Evolutionary conservation across 2,113 vertebrate species (phyloP).

Genomic region (Poecile atricapillus): DNA sequence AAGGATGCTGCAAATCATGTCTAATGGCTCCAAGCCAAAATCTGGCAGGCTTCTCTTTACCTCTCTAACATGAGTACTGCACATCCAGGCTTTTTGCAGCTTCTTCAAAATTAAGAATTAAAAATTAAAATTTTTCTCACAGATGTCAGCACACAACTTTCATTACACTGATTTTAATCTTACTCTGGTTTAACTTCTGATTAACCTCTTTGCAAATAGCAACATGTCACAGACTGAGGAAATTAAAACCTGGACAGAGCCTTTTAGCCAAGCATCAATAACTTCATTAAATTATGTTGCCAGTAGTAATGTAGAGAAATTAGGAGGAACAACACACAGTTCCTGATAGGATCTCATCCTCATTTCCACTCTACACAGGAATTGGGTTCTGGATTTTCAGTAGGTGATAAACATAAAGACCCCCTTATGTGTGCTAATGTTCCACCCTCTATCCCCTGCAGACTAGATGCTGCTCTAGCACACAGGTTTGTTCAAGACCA

Average conservation of each 20-base stretch:
- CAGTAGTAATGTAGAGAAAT: neutral
- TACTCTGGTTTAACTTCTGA: neutral
- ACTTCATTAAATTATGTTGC: neutral
- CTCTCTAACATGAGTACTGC: neutral
- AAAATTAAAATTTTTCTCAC: neutral
- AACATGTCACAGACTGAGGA: neutral
- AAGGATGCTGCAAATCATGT: neutral
- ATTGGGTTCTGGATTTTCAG: neutral
- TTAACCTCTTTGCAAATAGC: neutral
- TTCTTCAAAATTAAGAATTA: neutral
- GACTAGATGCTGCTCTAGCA: neutral
- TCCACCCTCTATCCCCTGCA: neutral
- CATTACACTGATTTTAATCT: neutral
- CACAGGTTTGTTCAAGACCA: neutral
- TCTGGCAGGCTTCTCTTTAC: neutral
- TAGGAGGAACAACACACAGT: neutral
- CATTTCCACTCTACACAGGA: neutral
- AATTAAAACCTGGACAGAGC: neutral
- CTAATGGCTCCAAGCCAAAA: neutral
- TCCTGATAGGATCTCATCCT: neutral
- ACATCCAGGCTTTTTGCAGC: neutral
- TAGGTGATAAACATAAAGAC: neutral
- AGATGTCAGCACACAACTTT: neutral
- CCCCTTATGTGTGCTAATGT: neutral
- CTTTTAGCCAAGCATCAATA: neutral